These are phyloP conservation scores for Melospiza georgiana DNA, from an alignment of 2,113 vertebrate genomes.

Conservation along the genomic window DNA sequence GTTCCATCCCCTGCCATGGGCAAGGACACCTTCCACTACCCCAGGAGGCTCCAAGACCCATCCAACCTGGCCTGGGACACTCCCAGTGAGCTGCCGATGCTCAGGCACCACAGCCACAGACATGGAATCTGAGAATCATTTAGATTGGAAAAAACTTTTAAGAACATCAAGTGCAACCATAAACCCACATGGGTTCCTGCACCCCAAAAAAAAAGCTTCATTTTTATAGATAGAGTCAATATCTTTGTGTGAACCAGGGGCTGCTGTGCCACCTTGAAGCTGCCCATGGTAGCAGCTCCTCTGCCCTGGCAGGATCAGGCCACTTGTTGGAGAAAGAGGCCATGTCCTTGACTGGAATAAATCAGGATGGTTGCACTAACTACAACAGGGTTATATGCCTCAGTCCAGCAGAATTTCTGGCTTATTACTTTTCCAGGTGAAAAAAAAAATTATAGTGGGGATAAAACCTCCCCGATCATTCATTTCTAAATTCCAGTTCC, in stretches of 20 bases:
- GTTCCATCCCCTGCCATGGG: not conserved
- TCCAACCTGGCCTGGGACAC: not conserved
- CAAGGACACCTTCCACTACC: not conserved
- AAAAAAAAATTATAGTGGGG: not conserved
- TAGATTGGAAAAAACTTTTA: not conserved
- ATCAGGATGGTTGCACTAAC: not conserved
- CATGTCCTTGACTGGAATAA: not conserved
- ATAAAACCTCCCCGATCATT: not conserved
- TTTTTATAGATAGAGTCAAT: not conserved
- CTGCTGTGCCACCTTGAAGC: not conserved
- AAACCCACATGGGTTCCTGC: not conserved
- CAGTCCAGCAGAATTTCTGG: constrained; percentile 2
- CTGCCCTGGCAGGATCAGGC: not conserved
- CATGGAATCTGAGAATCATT: not conserved
- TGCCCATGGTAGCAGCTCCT: not conserved
- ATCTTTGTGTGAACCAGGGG: not conserved
- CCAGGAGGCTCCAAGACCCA: not conserved
- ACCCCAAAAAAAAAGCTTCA: not conserved
- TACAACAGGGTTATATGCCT: not conserved
- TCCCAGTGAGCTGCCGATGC: not conserved
- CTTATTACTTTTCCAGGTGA: not conserved
- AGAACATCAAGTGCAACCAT: rapidly evolving
- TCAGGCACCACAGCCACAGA: not conserved
- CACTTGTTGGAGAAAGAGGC: not conserved
- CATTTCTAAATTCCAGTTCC: constrained; percentile 21